Conservation (phyloP, 2,888 invertebrate genomes). For the Agriotes lineatus region DNA sequence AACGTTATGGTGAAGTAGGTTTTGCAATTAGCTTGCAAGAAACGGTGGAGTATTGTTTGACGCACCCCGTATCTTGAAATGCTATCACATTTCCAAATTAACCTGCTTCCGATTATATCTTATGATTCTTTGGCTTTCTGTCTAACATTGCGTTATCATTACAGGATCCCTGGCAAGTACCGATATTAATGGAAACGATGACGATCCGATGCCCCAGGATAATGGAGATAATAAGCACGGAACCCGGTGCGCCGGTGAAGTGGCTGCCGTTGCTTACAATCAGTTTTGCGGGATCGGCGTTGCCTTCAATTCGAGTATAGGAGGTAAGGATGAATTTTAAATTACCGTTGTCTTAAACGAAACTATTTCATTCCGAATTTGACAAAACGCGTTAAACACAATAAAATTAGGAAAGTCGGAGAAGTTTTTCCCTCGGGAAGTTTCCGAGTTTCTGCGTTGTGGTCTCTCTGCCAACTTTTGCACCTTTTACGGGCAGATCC, state of each 20-base stretch:
- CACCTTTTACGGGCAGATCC: conserved; percentile 12
- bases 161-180: conserved; percentile 95
- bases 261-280: conserved; percentile 97
- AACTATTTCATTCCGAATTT: conserved; percentile 5
- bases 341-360: conserved; percentile 7
- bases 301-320: conserved; percentile 96
- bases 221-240: conserved; percentile 99
- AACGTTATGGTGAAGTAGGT: too few relatives aligned
- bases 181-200: conserved; percentile 97
- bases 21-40: too few relatives aligned
- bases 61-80: too few relatives aligned
- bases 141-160: conserved; percentile 49
- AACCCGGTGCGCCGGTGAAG: conserved; percentile 98
- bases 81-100: too few relatives aligned
- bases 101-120: too few relatives aligned
- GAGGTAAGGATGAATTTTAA: conserved; percentile 73
- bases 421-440: conserved; percentile 2
- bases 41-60: too few relatives aligned
- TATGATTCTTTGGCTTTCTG: background rate
- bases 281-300: conserved; percentile 97
- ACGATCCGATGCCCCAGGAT: conserved; percentile 98
- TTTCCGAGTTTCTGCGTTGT: conserved; percentile 5
- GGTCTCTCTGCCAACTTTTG: conserved; percentile 1
- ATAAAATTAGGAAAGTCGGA: conserved; percentile 21
- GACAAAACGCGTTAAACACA: conserved; percentile 19